Base-by-base conservation (phyloP, 2,113 vertebrate species). In the Rostratula benghalensis region DNA sequence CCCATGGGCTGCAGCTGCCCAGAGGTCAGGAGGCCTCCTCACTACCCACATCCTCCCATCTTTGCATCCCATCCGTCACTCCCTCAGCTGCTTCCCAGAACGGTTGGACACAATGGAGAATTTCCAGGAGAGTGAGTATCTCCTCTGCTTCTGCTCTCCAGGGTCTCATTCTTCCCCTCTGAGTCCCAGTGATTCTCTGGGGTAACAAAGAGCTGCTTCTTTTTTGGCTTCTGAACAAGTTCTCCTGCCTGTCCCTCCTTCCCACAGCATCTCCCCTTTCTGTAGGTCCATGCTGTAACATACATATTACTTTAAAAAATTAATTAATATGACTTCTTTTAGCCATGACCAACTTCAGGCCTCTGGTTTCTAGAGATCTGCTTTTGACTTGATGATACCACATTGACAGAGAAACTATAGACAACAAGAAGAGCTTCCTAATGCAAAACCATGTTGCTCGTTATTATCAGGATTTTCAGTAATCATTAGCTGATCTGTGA, bases 31-130 rank as follows among this genome's bases (percentile, higher is more conserved):
- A 45, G 30, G 30, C n/a, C 64, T 54, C 70, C 76, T 71, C 53
- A 3, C n/a, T 70, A 56, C 43, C 79, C 46, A 15, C 2, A 2
- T 31, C 30, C 51, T 50, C 39, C 5, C 3, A 0, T 53, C 37
- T 50, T 39, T 24, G 24, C 7, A 25, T 73, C 45, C 85, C 1
- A 0, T 25, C 78, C 1, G 0, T 46, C 51, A 7, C 60, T 19
- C 7, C 20, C 22, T 4, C 18, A 24, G 27, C 50, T 51, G 60
- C 65, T 59, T 63, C 41, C 30, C 39, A 12, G 51, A 14, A 12
- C 31, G 13, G 13, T 9, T 67, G 31, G 23, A 24, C 31, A 48
- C 82, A 65, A 21, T 0, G 1, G 12, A 39, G 16, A 31, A 50
- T 61, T 48, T 70, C 23, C 23, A 51, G 27, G 51, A 23, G 27